A percentile compares a stretch with the other conserved stretches of the same genome.
Conservation (phyloP, 2,113 vertebrate genomes). For the Tupaia chinensis region DNA sequence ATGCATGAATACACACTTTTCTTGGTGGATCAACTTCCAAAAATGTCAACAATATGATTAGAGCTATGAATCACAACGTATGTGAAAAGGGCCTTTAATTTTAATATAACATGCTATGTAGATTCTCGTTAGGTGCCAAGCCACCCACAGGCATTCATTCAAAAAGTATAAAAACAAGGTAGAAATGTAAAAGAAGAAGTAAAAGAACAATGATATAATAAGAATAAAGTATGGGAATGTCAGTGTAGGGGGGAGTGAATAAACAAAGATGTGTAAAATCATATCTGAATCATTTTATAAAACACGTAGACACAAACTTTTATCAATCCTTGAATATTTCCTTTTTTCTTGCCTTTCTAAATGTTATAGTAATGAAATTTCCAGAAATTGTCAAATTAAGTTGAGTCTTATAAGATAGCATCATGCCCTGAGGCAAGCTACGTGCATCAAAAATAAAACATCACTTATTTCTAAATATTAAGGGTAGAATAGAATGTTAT, state of each 20-base stretch:
- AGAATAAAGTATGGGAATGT: neutral
- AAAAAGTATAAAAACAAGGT: slow-evolving; percentile 27
- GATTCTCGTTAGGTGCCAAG: neutral
- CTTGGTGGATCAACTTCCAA: neutral
- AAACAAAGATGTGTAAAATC: slow-evolving; percentile 24
- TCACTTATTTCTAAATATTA: neutral
- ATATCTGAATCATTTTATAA: neutral
- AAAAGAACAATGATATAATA: neutral
- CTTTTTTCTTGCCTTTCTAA: neutral
- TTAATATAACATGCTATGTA: slow-evolving; percentile 55
- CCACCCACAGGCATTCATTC: slow-evolving; percentile 12
- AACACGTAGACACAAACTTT: neutral
- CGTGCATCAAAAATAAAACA: neutral
- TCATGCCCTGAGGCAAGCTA: neutral
- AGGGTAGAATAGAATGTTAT: neutral
- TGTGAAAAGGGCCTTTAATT: neutral
- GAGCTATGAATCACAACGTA: slow-evolving; percentile 57
- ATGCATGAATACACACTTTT: slow-evolving; percentile 49
- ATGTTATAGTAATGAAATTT: neutral
- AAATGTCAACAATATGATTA: slow-evolving; percentile 52
- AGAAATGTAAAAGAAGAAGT: neutral
- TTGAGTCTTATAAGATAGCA: neutral
- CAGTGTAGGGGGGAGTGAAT: fast-evolving
- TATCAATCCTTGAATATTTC: neutral
- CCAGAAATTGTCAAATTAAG: neutral